Percentiles rank a stretch among this genome's conserved stretches.
Conservation (phyloP, 2,113 vertebrate genomes). For the Corythornis madagascariensis region DNA sequence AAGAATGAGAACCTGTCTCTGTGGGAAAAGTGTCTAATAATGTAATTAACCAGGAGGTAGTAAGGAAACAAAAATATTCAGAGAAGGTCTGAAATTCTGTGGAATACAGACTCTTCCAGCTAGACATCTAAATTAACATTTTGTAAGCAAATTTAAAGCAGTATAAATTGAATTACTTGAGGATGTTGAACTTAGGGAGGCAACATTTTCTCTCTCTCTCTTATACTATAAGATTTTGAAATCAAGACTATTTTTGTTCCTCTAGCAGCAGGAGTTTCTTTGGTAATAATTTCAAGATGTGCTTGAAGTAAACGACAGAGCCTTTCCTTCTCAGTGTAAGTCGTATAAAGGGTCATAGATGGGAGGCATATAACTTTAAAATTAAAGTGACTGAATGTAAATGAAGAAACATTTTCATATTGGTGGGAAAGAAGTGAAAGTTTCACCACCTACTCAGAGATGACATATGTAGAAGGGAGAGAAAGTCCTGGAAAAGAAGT, state of each 20-base stretch:
- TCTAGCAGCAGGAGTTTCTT: background rate
- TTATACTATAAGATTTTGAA: background rate
- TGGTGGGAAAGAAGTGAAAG: background rate
- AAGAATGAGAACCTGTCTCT: background rate
- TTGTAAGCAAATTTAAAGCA: background rate
- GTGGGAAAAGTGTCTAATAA: background rate
- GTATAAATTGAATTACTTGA: background rate
- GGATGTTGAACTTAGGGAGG: background rate
- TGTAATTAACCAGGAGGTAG: conserved; percentile 27
- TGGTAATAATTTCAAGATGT: background rate
- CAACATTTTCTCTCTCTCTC: background rate
- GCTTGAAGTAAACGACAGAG: background rate
- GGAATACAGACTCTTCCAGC: background rate
- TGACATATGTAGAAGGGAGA: background rate
- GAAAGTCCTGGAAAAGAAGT: background rate
- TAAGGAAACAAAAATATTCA: background rate
- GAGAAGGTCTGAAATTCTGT: background rate
- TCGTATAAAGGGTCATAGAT: background rate
- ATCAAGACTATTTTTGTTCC: background rate
- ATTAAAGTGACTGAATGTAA: background rate
- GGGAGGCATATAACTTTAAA: background rate
- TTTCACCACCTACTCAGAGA: background rate
- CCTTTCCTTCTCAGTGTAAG: background rate
- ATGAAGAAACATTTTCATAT: background rate
- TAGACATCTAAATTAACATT: background rate